Conservation (phyloP, 1,140 invertebrate genomes). For the Procambarus virginalis region DNA sequence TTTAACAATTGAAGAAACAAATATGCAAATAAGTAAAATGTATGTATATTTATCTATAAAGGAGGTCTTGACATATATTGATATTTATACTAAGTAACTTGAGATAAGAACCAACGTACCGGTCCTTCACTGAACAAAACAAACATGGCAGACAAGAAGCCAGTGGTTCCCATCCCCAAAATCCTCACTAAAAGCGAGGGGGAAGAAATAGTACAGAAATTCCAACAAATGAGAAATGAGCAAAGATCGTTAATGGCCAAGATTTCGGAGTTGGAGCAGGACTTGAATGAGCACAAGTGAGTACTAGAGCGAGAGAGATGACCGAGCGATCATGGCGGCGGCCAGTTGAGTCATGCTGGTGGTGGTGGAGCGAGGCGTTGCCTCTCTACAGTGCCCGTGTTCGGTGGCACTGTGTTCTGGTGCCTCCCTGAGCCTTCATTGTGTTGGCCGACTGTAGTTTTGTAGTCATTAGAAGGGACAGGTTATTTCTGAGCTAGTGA, state of each 20-base stretch:
- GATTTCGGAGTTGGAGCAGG: slow-evolving; percentile 92
- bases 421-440: too few species aligned
- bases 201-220: slow-evolving; percentile 89
- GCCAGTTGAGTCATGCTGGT: not conserved
- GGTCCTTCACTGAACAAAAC: slow-evolving; percentile 5
- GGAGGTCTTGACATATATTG: too few species aligned
- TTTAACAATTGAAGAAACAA: too few species aligned
- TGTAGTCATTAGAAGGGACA: too few species aligned
- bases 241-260: slow-evolving; percentile 89
- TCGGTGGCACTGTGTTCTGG: too few species aligned
- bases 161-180: not conserved
- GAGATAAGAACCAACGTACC: not conserved
- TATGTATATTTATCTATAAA: too few species aligned
- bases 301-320: slow-evolving; percentile 71
- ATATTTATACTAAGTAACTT: too few species aligned
- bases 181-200: slow-evolving; percentile 73
- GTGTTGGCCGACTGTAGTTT: too few species aligned
- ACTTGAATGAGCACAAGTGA: slow-evolving; percentile 96
- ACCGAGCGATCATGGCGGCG: not conserved
- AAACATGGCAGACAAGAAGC: slow-evolving; percentile 60
- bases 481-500: too few species aligned
- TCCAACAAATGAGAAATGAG: slow-evolving; percentile 89
- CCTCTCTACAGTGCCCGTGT: too few species aligned
- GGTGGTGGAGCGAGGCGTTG: too few species aligned
- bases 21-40: too few species aligned